A percentile compares a stretch with the other conserved stretches of the same genome.
Evolutionary conservation across 92 coral and sea anemone genomes (phyloP).

Genomic region (Anthopleura xanthogrammica): DNA sequence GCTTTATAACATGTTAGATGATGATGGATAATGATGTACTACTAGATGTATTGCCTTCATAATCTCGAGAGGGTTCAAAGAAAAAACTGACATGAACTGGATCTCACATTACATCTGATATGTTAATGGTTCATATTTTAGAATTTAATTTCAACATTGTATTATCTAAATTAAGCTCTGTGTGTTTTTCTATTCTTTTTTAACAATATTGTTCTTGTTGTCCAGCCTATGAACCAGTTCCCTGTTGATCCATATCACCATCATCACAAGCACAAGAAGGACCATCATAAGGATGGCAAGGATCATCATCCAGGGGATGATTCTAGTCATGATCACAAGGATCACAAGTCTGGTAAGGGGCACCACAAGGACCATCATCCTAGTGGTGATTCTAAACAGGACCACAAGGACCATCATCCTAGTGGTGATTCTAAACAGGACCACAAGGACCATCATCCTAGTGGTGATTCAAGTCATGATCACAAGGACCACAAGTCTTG

Average conservation of each 20-base stretch:
- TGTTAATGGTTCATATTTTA: too few relatives aligned
- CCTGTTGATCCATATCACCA: conserved; percentile 85
- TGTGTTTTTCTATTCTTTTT: too few relatives aligned
- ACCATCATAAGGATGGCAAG: conserved; percentile 28
- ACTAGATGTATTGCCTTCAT: too few relatives aligned
- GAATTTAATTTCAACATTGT: too few relatives aligned
- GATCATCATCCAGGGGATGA: conserved; percentile 10
- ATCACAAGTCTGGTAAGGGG: conserved; percentile 5
- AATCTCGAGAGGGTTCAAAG: too few relatives aligned
- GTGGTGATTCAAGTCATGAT: conserved; percentile 5
- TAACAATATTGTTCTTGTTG: background rate
- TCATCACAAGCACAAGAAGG: conserved; percentile 37
- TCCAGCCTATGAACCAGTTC: conserved; percentile 85
- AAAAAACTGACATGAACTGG: too few relatives aligned
- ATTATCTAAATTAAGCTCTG: too few relatives aligned
- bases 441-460: conserved; percentile 46
- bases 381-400: background rate
- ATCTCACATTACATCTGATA: too few relatives aligned
- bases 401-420: conserved; percentile 2
- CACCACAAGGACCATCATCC: conserved; percentile 18
- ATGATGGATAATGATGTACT: too few relatives aligned
- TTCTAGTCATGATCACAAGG: conserved; percentile 17
- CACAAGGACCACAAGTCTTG: conserved; percentile 8
- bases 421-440: conserved; percentile 8
- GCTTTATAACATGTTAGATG: background rate